Base-by-base conservation (phyloP, 2,797 vertebrate species). In the Pantherophis vulpinus region DNA sequence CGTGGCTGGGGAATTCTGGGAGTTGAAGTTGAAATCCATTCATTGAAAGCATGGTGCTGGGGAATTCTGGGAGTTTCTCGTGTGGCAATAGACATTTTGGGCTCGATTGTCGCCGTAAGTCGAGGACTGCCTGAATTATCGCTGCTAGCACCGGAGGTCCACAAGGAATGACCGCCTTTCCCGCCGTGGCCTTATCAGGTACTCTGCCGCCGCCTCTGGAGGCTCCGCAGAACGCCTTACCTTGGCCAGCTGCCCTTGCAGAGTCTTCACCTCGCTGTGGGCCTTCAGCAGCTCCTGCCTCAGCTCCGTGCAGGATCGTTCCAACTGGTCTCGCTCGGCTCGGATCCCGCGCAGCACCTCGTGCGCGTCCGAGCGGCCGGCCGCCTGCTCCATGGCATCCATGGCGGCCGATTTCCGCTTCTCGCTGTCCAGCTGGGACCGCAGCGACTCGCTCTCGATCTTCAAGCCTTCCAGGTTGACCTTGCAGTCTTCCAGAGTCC, bases 351-450 rank as follows among this genome's bases (percentile, higher is more conserved):
- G 98, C 95, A 99, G 96, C 96, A 99, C 95, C 94, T 97, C 98
- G 91, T 99, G 98, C 95, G 98, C 95, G 92, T 99, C 98, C 0
- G 97, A 98, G 96, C 95, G 97, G 95, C 98, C 98, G 10, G 94
- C 63, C 0, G 16, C 87, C 7, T 93, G 98, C 94, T 96, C 98
- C 95, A 90, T 88, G 20, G 97, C 97, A 1, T 98, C 98, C 94
- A 98, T 97, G 95, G 99, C 98, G 0, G 93, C 89, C 0, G 98
- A 97, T 93, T 98, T 99, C 92, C 98, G 99, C 93, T 98, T 98
- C 97, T 99, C 98, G 0, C 98, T 98, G 95, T 99, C 99, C 95
- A 99, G 94, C 94, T 98, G 98, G 12, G 97, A 97, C 97, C 98
- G 99, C 91, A 99, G 96, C 90, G 98, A 97, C 86, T 97, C 97